A percentile compares a stretch with the other conserved stretches of the same genome.
Conservation (phyloP, 2,113 vertebrate genomes). For the Mus spicilegus region DNA sequence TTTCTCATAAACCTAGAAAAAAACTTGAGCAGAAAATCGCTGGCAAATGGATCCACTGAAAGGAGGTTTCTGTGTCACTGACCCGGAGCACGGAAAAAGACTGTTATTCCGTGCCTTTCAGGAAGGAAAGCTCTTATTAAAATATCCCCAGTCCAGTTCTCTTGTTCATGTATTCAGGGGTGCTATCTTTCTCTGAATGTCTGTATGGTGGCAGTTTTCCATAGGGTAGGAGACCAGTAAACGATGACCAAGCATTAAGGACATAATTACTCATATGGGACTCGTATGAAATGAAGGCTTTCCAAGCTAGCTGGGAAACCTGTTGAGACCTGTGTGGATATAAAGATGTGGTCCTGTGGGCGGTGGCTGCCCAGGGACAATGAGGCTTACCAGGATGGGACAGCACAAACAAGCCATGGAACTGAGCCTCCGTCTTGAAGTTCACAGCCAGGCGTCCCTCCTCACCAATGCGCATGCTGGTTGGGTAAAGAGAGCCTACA, state of each 20-base stretch:
- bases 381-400: slow-evolving; percentile 90
- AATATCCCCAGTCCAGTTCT: background rate
- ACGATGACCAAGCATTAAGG: background rate
- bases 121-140: background rate
- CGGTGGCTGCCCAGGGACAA: rapidly evolving
- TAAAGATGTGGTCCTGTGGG: rapidly evolving
- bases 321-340: background rate
- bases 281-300: background rate
- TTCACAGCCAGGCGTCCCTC: slow-evolving; percentile 95
- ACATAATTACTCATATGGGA: rapidly evolving
- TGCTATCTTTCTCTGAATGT: background rate
- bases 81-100: background rate
- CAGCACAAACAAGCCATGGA: slow-evolving; percentile 94
- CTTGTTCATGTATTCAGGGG: background rate
- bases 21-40: background rate
- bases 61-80: background rate
- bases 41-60: background rate
- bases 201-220: background rate
- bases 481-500: slow-evolving; percentile 94
- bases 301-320: background rate
- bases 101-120: background rate
- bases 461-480: slow-evolving; percentile 95
- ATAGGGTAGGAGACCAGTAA: background rate
- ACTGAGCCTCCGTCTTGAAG: slow-evolving; percentile 95
- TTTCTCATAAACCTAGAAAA: background rate